Base-by-base conservation (phyloP, 2,888 invertebrate species). In the Drosophila mercatorum region DNA sequence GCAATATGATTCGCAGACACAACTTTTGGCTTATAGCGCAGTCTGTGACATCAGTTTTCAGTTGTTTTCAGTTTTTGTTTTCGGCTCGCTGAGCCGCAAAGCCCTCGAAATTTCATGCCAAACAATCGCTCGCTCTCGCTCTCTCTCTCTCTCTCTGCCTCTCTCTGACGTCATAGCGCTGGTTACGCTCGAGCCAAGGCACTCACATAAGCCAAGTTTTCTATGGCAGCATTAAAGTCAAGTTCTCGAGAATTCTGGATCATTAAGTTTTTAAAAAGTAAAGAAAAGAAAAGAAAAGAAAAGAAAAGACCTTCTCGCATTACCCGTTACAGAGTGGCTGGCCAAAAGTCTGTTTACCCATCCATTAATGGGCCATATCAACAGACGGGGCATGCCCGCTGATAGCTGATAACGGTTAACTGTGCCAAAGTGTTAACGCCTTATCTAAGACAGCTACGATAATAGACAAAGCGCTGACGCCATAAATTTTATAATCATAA, bases 141-240 rank as follows among this genome's bases (percentile, higher is more conserved):
- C 52, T 31, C 10, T 36, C 34, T 47, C 26, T 51, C 43, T 65
- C 34, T 22, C 22, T 22, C 3, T 11, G 31, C 3, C 44, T 51
- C 49, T 40, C 28, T 55, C 69, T 84, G 84, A 84, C 84, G 84
- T 88, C 84, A 84, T 79, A 31, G 56, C 72, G 72, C 68, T 76
- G 73, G 87, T 89, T 88, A 86, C 89, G 84, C 89, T 88, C 69
- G 55, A 34, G 36, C 11, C 26, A 57, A 56, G 43, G 44, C 46
- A 64, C 59, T 79, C 75, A 80, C 72, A 78, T 65, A 78, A 78
- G 67, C 46, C 56, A 38, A 51, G 61, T 49, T 44, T 65, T 75
- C 51, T 61, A 52, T 55, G 53, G 31, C 71, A 56, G 49, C 69
- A 73, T 60, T 57, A 57, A 44, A 49, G 14, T 61, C 17, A 43